Conservation (phyloP, 1,140 invertebrate genomes). For the Atta cephalotes region DNA sequence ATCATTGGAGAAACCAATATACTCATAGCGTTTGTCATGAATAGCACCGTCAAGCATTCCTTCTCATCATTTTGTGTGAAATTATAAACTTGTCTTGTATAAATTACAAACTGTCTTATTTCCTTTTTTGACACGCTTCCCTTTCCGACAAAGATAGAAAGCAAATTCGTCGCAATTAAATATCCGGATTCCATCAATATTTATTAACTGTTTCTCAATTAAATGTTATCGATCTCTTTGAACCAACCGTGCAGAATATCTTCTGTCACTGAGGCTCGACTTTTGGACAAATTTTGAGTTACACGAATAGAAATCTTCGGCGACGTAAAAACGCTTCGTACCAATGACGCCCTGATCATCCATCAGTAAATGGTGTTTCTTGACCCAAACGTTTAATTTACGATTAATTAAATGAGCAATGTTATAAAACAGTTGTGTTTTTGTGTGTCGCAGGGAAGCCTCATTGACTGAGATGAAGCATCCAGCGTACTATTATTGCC, state of each 20-base stretch:
- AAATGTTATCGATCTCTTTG: conserved; percentile 70
- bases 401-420: conserved; percentile 76
- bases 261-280: conserved; percentile 72
- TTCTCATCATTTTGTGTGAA: conserved; percentile 42
- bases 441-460: conserved; percentile 79
- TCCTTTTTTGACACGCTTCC: conserved; percentile 27
- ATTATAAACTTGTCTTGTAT: conserved; percentile 7
- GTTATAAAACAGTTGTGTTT: conserved; percentile 77
- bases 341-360: conserved; percentile 74
- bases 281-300: conserved; percentile 75
- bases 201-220: conserved; percentile 40
- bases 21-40: conserved; percentile 54
- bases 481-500: conserved; percentile 70
- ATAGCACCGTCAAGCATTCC: conserved; percentile 39
- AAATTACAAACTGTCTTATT: conserved; percentile 34
- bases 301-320: conserved; percentile 72
- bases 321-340: conserved; percentile 74
- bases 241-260: conserved; percentile 70
- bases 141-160: conserved; percentile 45
- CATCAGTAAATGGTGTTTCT: conserved; percentile 76
- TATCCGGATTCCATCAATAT: conserved; percentile 34
- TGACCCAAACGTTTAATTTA: conserved; percentile 74
- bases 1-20: conserved; percentile 51
- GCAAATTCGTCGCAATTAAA: conserved; percentile 47
- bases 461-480: conserved; percentile 73